These are phyloP conservation scores for Crambe crambe DNA, from an alignment of 37 sponge, comb jelly and placozoan species.

Conservation along the genomic window DNA sequence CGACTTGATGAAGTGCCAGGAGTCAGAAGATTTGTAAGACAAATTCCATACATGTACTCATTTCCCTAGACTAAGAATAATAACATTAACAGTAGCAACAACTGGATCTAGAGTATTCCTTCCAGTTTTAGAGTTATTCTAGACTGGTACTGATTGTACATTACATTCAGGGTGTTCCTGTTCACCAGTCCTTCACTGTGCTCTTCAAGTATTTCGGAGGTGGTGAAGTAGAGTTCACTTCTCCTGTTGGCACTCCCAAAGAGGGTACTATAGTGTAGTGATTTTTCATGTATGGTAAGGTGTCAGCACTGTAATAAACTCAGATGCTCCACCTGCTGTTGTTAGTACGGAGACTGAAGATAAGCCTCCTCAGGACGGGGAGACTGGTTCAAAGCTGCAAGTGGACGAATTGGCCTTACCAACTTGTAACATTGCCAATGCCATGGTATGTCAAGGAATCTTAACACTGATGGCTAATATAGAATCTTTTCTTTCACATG, in stretches of 20 bases:
- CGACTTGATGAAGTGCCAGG: slow-evolving; percentile 64
- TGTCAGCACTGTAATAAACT: no score
- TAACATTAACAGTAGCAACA: no score
- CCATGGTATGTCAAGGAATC: slow-evolving; percentile 14
- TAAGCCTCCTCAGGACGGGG: not conserved
- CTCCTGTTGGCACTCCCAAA: not conserved
- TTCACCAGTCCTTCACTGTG: slow-evolving; percentile 60
- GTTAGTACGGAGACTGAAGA: not conserved
- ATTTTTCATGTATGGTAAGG: not conserved
- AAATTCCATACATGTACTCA: no score
- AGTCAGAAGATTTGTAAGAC: slow-evolving; percentile 73
- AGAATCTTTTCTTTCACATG: not conserved
- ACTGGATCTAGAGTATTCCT: no score
- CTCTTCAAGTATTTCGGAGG: slow-evolving; percentile 83
- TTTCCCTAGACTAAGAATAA: no score
- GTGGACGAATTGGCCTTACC: slow-evolving; percentile 33
- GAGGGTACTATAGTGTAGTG: not conserved
- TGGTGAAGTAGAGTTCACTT: slow-evolving; percentile 45
- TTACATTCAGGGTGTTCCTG: slow-evolving; percentile 51
- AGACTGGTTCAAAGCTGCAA: not conserved
- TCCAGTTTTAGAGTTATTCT: no score
- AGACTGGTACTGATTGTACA: no score
- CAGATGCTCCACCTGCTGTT: no score
- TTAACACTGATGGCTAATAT: not conserved
- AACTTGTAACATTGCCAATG: slow-evolving; percentile 49